Evolutionary conservation across 2,113 vertebrate genomes (phyloP).

Genomic region (Cyprinodon variegatus): DNA sequence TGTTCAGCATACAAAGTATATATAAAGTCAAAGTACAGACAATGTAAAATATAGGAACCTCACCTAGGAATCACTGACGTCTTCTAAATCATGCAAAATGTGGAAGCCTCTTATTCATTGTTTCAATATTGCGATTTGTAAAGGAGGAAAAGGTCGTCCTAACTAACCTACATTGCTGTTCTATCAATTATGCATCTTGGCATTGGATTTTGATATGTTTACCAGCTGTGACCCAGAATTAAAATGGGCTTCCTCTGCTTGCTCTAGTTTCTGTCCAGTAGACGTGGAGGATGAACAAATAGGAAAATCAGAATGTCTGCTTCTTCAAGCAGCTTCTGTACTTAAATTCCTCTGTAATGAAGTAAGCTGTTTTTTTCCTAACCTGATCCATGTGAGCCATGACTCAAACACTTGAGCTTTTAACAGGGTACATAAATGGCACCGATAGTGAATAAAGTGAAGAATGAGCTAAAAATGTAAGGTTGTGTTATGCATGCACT

Average conservation of each 20-base stretch:
- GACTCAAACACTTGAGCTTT: background rate
- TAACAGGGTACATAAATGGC: background rate
- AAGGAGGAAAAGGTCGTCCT: background rate
- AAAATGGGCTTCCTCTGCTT: background rate
- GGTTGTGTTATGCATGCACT: constrained; percentile 22
- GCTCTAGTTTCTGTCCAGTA: background rate
- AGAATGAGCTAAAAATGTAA: constrained; percentile 43
- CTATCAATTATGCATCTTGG: background rate
- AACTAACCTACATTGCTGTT: background rate
- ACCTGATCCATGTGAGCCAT: constrained; percentile 4
- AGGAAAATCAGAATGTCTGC: background rate
- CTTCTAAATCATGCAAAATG: background rate
- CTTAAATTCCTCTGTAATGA: background rate
- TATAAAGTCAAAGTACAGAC: background rate
- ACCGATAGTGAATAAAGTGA: constrained; percentile 31
- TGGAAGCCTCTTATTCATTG: background rate
- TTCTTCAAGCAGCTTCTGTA: background rate
- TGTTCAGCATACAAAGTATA: too few relatives aligned
- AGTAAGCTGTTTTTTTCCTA: constrained; percentile 8
- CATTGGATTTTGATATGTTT: background rate
- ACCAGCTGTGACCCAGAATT: constrained; percentile 17
- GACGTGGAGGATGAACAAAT: background rate
- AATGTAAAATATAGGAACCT: background rate
- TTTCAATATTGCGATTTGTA: background rate
- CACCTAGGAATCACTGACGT: background rate